Conservation (phyloP, 2,113 vertebrate species). For the Lamprologus ornatipinnis region DNA sequence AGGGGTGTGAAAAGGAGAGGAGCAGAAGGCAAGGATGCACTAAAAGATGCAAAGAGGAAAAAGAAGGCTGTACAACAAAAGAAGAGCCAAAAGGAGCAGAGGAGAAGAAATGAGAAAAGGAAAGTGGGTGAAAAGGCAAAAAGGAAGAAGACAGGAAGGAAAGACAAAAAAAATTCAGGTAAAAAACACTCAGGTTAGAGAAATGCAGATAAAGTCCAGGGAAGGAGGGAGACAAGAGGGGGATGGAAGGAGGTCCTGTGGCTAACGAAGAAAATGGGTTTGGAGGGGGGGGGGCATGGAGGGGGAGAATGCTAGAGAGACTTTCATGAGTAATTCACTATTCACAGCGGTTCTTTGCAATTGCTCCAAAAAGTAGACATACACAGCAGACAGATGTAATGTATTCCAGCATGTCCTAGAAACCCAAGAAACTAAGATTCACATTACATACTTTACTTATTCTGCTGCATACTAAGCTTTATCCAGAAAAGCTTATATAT, state of each 20-base stretch:
- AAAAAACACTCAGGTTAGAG: slow-evolving; percentile 8
- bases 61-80: not conserved
- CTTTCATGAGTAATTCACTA: slow-evolving; percentile 43
- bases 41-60: not conserved
- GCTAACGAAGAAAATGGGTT: not conserved
- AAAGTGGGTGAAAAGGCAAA: not conserved
- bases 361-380: slow-evolving; percentile 13
- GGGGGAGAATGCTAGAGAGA: not conserved
- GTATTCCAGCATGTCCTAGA: slow-evolving; percentile 45
- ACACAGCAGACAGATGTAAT: slow-evolving; percentile 22
- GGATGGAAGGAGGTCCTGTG: not conserved
- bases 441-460: not conserved
- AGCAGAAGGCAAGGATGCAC: not conserved
- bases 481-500: not conserved
- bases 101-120: not conserved
- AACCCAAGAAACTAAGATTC: slow-evolving; percentile 21
- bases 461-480: not conserved
- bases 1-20: not conserved
- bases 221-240: not conserved
- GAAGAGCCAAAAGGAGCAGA: not conserved
- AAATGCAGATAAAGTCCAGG: not conserved
- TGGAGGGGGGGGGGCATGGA: not conserved
- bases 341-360: slow-evolving; percentile 28
- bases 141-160: not conserved
- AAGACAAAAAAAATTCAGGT: not conserved